Conservation (phyloP, 2,888 invertebrate species). For the Philhelius pedissequus region DNA sequence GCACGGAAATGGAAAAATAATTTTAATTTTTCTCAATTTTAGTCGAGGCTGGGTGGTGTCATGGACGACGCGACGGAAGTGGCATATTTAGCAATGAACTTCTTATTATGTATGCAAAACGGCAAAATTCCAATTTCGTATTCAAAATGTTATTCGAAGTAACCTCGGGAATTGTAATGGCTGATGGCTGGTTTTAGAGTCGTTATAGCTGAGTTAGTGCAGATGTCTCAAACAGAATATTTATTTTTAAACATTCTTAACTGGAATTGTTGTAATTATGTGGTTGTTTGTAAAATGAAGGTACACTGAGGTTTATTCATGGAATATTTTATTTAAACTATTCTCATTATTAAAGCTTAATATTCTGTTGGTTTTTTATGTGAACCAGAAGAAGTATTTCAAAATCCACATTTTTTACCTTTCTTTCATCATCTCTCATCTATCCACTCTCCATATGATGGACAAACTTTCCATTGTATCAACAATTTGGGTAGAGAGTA, state of each 20-base stretch:
- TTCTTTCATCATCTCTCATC: too few relatives aligned
- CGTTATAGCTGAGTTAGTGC: slow-evolving; percentile 29
- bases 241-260: slow-evolving; percentile 1
- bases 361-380: not conserved
- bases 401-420: not conserved
- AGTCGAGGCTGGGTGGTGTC: slow-evolving; percentile 52
- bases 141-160: slow-evolving; percentile 63
- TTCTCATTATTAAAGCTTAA: not conserved
- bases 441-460: not conserved
- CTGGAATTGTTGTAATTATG: slow-evolving; percentile 10
- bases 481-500: not conserved
- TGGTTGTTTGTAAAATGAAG: too few relatives aligned
- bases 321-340: slow-evolving; percentile 4
- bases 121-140: slow-evolving; percentile 59
- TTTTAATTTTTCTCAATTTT: slow-evolving; percentile 60
- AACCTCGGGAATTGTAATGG: slow-evolving; percentile 38
- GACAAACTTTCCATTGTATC: not conserved
- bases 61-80: slow-evolving; percentile 49
- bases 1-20: slow-evolving; percentile 63
- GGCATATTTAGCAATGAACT: slow-evolving; percentile 51
- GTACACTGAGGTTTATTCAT: not conserved
- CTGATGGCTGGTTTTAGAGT: not conserved
- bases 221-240: slow-evolving; percentile 29
- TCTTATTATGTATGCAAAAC: slow-evolving; percentile 64
- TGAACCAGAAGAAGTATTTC: not conserved